Evolutionary conservation across 2,888 invertebrate species (phyloP).

Genomic region (Bugulina stolonifera): DNA sequence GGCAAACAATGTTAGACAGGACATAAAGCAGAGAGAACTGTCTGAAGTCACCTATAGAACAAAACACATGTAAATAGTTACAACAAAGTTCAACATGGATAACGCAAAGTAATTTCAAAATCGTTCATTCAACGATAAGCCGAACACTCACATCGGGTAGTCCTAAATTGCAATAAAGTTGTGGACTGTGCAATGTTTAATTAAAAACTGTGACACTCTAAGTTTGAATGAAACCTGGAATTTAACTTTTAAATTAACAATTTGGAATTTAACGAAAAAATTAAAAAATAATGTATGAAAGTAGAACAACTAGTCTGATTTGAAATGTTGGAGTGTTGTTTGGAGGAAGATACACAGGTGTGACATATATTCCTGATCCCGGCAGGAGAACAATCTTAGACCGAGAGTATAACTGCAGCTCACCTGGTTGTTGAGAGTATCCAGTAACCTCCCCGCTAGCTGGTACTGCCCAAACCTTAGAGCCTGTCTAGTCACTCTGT

Average conservation of each 20-base stretch:
- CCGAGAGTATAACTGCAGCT: neutral
- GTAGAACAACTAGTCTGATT: no score
- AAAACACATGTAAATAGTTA: neutral
- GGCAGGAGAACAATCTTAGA: neutral
- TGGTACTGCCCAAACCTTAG: constrained; percentile 73
- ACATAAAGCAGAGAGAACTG: neutral
- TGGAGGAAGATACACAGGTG: no score
- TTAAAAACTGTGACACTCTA: no score
- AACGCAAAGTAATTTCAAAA: neutral
- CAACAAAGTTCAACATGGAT: neutral
- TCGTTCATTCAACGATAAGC: neutral
- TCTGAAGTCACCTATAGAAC: neutral
- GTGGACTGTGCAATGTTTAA: no score
- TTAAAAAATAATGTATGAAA: no score
- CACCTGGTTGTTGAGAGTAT: constrained; percentile 59
- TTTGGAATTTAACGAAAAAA: no score
- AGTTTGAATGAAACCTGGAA: no score
- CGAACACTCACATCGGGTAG: no score
- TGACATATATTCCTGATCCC: no score
- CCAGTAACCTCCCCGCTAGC: constrained; percentile 64
- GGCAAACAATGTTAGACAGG: neutral
- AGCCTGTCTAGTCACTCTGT: constrained; percentile 78
- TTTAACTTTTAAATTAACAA: no score
- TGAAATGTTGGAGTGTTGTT: no score
- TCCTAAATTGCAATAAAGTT: no score